These are phyloP conservation scores for Drosophila colorata DNA, from an alignment of 2,888 invertebrate species.

Conservation along the genomic window DNA sequence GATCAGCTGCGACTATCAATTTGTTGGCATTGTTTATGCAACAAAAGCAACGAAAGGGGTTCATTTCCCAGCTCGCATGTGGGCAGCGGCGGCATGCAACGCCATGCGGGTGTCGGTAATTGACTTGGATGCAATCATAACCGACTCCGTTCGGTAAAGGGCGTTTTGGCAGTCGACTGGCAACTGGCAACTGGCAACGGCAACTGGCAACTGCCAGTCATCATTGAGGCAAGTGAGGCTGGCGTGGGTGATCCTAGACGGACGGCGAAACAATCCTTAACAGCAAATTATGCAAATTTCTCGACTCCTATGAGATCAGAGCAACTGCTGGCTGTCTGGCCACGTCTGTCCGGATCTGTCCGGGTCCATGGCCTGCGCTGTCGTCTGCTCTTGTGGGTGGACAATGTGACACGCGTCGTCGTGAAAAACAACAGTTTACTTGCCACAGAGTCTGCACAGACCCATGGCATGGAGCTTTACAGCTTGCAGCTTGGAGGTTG, in stretches of 20 bases:
- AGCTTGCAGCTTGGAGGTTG: constrained; percentile 19
- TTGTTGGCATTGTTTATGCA: constrained; percentile 75
- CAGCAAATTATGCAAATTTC: constrained; percentile 73
- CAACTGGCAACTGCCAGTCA: constrained; percentile 50
- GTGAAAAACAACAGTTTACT: constrained; percentile 81
- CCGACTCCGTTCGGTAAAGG: constrained; percentile 46
- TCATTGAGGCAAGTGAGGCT: constrained; percentile 30
- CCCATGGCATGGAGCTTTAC: constrained; percentile 29
- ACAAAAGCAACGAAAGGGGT: constrained; percentile 51
- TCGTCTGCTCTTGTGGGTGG: constrained; percentile 78
- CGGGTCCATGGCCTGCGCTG: constrained; percentile 46
- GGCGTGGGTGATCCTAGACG: constrained; percentile 68
- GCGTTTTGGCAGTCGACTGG: constrained; percentile 50
- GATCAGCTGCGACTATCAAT: constrained; percentile 60
- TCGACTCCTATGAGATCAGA: constrained; percentile 58
- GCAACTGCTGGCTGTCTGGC: constrained; percentile 40
- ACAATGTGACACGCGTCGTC: constrained; percentile 82
- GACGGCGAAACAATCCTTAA: constrained; percentile 57
- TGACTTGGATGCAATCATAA: constrained; percentile 64
- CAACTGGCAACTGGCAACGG: constrained; percentile 26
- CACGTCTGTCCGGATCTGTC: constrained; percentile 19
- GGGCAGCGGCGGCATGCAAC: constrained; percentile 49
- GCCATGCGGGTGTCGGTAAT: constrained; percentile 69
- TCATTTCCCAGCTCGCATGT: constrained; percentile 34
- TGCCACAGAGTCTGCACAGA: constrained; percentile 57